These are phyloP conservation scores for Stenopsyche tienmushanensis DNA, from an alignment of 1,140 invertebrate genomes.

Conservation along the genomic window DNA sequence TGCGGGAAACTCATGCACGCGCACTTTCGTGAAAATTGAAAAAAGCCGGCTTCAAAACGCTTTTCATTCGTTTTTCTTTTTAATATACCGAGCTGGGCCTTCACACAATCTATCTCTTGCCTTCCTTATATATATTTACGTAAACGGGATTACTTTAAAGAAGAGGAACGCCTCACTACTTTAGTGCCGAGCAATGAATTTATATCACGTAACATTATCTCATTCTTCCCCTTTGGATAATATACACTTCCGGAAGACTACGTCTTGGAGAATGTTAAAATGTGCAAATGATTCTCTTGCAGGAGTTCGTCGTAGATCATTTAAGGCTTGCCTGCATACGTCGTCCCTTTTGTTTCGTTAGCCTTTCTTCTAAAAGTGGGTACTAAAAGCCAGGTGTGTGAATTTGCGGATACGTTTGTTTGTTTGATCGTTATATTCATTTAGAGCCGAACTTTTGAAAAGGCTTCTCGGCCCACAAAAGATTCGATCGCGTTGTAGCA, in stretches of 20 bases:
- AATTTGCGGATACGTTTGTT: too few relatives aligned
- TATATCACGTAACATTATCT: slow-evolving; percentile 7
- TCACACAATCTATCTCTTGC: background rate
- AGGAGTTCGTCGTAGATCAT: too few relatives aligned
- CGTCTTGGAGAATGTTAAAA: too few relatives aligned
- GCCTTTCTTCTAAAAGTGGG: too few relatives aligned
- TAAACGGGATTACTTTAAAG: background rate
- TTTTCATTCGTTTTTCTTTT: background rate
- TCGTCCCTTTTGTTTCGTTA: too few relatives aligned
- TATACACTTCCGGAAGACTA: background rate
- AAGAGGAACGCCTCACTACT: background rate
- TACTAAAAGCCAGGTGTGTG: too few relatives aligned
- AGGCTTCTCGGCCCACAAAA: background rate
- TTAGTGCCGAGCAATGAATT: background rate
- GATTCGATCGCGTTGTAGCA: background rate
- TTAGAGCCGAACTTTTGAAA: background rate
- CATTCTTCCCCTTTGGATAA: background rate
- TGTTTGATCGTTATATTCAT: background rate
- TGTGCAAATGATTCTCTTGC: too few relatives aligned
- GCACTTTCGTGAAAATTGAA: background rate
- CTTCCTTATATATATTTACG: background rate
- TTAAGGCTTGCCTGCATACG: too few relatives aligned
- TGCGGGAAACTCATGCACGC: background rate
- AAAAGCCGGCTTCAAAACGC: background rate
- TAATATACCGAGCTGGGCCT: background rate